phyloP scores from a whole-genome alignment of 2,113 vertebrate genomes.

The Apeltes quadracus region DNA sequence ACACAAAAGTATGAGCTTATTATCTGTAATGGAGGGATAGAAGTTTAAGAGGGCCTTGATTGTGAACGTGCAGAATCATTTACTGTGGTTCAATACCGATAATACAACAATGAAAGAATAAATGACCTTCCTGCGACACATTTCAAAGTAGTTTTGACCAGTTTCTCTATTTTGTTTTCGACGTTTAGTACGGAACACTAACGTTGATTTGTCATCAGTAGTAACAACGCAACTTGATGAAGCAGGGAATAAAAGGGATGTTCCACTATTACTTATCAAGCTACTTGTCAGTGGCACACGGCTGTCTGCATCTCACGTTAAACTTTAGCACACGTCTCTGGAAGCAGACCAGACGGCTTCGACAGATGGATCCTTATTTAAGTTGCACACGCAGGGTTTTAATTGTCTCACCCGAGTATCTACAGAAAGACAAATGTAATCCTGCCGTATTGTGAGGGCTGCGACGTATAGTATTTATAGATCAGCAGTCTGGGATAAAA shows the following conservation, averaged over 20 bases:
- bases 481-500: conserved; percentile 22
- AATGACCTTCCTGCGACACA: too few species aligned
- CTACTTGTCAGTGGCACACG: conserved; percentile 11
- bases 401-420: conserved; percentile 25
- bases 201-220: background rate
- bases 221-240: conserved; percentile 6
- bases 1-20: too few species aligned
- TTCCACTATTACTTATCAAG: conserved; percentile 5
- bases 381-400: conserved; percentile 10
- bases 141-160: too few species aligned
- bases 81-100: too few species aligned
- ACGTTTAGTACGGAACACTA: too few species aligned
- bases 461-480: conserved; percentile 31
- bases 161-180: too few species aligned
- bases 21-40: too few species aligned
- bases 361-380: conserved; percentile 21
- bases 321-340: background rate
- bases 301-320: conserved; percentile 3
- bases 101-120: too few species aligned
- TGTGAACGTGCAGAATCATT: too few species aligned
- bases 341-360: conserved; percentile 6
- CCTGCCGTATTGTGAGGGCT: conserved; percentile 1
- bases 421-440: conserved; percentile 25
- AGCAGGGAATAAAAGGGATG: background rate
- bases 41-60: too few species aligned